Conservation (phyloP, 2,113 vertebrate species). For the Tragulus kanchil region DNA sequence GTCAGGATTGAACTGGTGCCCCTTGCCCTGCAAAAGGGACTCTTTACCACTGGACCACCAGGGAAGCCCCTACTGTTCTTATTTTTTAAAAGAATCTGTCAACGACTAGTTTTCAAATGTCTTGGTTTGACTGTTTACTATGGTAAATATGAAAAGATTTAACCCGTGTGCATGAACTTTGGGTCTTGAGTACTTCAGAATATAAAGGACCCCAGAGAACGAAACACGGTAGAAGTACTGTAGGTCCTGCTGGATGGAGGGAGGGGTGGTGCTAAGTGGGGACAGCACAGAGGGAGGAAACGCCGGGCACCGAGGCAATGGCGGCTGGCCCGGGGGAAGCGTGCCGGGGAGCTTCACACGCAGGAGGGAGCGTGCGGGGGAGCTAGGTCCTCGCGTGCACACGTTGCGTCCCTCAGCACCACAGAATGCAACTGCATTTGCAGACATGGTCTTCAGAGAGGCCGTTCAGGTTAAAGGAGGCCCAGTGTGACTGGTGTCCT, state of each 20-base stretch:
- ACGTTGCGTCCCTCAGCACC: neutral
- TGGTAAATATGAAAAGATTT: neutral
- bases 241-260: too few relatives aligned
- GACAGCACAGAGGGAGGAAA: neutral
- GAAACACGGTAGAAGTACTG: too few relatives aligned
- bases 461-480: neutral
- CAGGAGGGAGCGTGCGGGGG: neutral
- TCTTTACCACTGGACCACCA: too few relatives aligned
- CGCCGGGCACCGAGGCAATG: neutral
- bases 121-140: neutral
- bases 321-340: too few relatives aligned
- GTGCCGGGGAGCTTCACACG: neutral
- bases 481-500: neutral
- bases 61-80: neutral
- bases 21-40: too few relatives aligned
- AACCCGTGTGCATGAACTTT: neutral
- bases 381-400: neutral
- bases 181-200: neutral
- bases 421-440: neutral
- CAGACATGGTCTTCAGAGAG: neutral
- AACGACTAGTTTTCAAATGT: neutral
- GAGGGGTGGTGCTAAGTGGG: neutral
- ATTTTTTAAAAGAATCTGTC: neutral
- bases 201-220: neutral
- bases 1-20: too few relatives aligned